Evolutionary conservation across 2,113 vertebrate genomes (phyloP).

Genomic region (Carlito syrichta): DNA sequence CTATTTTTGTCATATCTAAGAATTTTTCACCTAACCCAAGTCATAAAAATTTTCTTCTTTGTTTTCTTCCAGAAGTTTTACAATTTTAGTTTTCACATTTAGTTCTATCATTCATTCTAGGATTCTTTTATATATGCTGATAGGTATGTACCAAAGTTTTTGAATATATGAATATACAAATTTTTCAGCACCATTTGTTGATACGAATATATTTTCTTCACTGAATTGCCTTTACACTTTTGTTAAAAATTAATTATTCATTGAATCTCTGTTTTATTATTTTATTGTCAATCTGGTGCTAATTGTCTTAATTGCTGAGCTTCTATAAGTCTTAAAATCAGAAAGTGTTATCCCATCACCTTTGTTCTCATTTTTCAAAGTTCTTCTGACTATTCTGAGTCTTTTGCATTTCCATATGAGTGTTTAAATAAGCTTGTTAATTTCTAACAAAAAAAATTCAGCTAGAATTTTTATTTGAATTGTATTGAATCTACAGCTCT

Average conservation of each 20-base stretch:
- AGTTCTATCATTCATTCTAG: not conserved
- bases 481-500: not conserved
- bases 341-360: not conserved
- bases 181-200: not conserved
- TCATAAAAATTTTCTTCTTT: not conserved
- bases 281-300: not conserved
- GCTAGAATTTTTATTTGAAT: not conserved
- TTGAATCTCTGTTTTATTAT: not conserved
- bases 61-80: not conserved
- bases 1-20: not conserved
- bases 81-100: not conserved
- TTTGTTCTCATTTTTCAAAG: not conserved
- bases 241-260: not conserved
- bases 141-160: not conserved
- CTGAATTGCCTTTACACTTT: not conserved
- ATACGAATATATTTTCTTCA: not conserved
- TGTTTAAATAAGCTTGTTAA: not conserved
- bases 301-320: not conserved
- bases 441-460: not conserved
- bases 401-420: not conserved
- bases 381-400: not conserved
- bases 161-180: not conserved
- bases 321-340: not conserved
- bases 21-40: not conserved
- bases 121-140: not conserved